Base-by-base conservation (phyloP, 1,140 invertebrate genomes). In the Trichoplusia ni region DNA sequence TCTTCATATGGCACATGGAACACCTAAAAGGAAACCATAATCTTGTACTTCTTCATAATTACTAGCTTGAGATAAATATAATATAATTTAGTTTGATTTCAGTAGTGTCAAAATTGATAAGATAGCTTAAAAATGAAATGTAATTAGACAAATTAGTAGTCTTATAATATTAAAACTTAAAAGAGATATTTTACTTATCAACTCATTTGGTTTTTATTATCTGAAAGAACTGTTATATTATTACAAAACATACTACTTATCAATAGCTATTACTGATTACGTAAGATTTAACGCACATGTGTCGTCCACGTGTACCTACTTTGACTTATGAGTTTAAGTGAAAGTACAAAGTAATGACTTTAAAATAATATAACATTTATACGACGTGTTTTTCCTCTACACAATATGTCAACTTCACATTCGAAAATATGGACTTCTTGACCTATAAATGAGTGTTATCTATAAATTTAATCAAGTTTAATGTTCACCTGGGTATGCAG, bases 1-100 rank as follows among this genome's bases (percentile, higher is more conserved):
- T 99, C 97, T 91, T 98, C 96, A 75, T 94, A 93, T 46, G 97
- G 96, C 75, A 99, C 96, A 88, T 95, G 94, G 90, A 97, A 96
- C 67, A 97, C 95, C 95, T 97, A 53, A 3, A 42, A 31, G 9
- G 5, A 11, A 56, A 16, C 5, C 9, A 40, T 7, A 1, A 14
- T 18, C 1, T 40, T 16, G 18, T 8, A 40, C 1, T 38, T 6
- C n/a, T n/a, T n/a, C n/a, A n/a, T n/a, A n/a, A n/a, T n/a, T n/a
- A n/a, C n/a, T n/a, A n/a, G n/a, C n/a, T n/a, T n/a, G n/a, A n/a
- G n/a, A n/a, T n/a, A n/a, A n/a, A n/a, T n/a, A n/a, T n/a, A n/a
- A n/a, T n/a, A n/a, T n/a, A n/a, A n/a, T n/a, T n/a, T n/a, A n/a
- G n/a, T n/a, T n/a, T n/a, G n/a, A n/a, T n/a, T n/a, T n/a, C n/a